Conservation (phyloP, 2,797 vertebrate genomes). For the Agapornis canus region DNA sequence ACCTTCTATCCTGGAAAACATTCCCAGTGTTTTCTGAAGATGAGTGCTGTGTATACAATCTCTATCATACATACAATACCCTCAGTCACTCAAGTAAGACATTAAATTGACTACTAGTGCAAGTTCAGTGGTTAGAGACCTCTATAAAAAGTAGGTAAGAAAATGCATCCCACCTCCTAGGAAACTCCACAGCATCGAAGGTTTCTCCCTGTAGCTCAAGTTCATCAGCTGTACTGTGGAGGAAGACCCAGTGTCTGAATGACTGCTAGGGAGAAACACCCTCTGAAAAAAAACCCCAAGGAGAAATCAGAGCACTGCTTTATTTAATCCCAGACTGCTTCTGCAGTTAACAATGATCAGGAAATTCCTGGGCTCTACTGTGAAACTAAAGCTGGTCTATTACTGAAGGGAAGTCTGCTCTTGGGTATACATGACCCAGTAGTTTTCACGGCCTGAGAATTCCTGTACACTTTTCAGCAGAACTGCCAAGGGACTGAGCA, state of each 20-base stretch:
- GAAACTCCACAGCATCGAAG: background rate
- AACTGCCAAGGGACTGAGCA: background rate
- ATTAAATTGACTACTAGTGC: background rate
- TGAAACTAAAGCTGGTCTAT: background rate
- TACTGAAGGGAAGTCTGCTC: background rate
- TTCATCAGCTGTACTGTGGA: background rate
- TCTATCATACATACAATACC: background rate
- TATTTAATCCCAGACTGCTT: background rate
- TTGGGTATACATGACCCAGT: fast-evolving
- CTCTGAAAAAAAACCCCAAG: background rate
- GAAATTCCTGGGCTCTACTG: background rate
- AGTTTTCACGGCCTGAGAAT: background rate
- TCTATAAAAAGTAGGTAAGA: background rate
- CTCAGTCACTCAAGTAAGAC: background rate
- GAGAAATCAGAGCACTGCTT: background rate
- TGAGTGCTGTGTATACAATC: background rate
- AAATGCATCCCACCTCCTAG: background rate
- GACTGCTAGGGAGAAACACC: background rate
- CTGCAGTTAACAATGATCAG: background rate
- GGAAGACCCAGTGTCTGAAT: background rate
- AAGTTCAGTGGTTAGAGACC: background rate
- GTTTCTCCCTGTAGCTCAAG: background rate
- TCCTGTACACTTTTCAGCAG: fast-evolving
- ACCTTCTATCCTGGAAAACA: background rate
- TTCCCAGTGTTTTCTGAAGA: background rate